Conservation (phyloP, 2,797 vertebrate genomes). For the Leptodactylus fallax region DNA sequence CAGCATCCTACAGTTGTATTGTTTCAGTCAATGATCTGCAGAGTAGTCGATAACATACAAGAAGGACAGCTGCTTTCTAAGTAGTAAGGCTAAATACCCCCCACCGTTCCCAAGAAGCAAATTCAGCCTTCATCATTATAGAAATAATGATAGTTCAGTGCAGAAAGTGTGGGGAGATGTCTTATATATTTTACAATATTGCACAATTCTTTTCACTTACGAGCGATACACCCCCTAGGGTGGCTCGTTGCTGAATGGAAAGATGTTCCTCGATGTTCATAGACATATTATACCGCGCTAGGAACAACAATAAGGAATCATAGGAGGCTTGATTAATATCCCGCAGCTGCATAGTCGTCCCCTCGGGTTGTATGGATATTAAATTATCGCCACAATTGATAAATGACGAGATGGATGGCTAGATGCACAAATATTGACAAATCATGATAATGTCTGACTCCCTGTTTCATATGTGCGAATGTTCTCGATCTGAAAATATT, state of each 20-base stretch:
- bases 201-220: conserved; percentile 58
- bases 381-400: conserved; percentile 63
- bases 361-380: conserved; percentile 57
- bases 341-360: conserved; percentile 52
- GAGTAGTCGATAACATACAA: conserved; percentile 63
- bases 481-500: neutral
- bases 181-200: conserved; percentile 64
- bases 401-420: conserved; percentile 58
- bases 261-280: conserved; percentile 50
- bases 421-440: conserved; percentile 63
- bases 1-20: conserved; percentile 66
- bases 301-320: conserved; percentile 49
- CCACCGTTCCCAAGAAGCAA: conserved; percentile 59
- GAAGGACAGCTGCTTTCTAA: conserved; percentile 66
- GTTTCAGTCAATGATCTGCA: conserved; percentile 62
- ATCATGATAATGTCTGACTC: conserved; percentile 46
- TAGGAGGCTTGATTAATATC: conserved; percentile 58
- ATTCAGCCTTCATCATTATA: conserved; percentile 61
- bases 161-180: conserved; percentile 62
- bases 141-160: conserved; percentile 63
- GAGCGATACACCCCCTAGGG: conserved; percentile 23
- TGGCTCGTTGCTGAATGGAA: conserved; percentile 40
- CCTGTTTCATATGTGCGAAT: conserved; percentile 17
- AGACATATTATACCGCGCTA: conserved; percentile 58
- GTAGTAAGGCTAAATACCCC: conserved; percentile 65